Conservation (phyloP, 2,888 invertebrate genomes). For the Zaprionus bogoriensis region DNA sequence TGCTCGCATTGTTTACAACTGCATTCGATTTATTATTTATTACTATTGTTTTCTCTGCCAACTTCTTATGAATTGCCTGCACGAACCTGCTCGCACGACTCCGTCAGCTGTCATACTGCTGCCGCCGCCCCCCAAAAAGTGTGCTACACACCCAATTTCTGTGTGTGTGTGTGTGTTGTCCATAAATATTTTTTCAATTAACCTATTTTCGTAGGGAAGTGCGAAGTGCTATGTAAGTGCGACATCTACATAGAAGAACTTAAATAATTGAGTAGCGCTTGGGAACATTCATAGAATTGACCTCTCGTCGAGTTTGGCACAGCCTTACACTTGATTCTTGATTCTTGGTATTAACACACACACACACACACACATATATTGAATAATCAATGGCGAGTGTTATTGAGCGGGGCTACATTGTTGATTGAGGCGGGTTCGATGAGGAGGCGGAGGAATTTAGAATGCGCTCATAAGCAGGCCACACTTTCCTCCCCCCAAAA, state of each 20-base stretch:
- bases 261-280: background rate
- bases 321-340: background rate
- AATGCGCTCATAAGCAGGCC: conserved; percentile 61
- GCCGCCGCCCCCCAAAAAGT: background rate
- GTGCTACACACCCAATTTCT: background rate
- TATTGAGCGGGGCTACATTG: conserved; percentile 38
- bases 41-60: background rate
- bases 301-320: too few relatives aligned
- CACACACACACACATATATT: conserved; percentile 6
- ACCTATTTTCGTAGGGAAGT: background rate
- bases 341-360: background rate
- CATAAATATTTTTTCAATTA: background rate
- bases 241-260: background rate
- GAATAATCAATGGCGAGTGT: conserved; percentile 52
- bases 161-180: background rate
- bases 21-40: background rate
- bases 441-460: conserved; percentile 15
- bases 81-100: background rate
- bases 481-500: conserved; percentile 31
- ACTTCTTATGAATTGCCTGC: background rate
- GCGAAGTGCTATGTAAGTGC: background rate
- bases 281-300: background rate
- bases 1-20: background rate
- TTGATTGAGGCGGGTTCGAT: conserved; percentile 28
- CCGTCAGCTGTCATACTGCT: background rate